A percentile compares a stretch with the other conserved stretches of the same genome.
phyloP scores from a whole-genome alignment of 1,140 invertebrate genomes.

The Listronotus oregonensis region DNA sequence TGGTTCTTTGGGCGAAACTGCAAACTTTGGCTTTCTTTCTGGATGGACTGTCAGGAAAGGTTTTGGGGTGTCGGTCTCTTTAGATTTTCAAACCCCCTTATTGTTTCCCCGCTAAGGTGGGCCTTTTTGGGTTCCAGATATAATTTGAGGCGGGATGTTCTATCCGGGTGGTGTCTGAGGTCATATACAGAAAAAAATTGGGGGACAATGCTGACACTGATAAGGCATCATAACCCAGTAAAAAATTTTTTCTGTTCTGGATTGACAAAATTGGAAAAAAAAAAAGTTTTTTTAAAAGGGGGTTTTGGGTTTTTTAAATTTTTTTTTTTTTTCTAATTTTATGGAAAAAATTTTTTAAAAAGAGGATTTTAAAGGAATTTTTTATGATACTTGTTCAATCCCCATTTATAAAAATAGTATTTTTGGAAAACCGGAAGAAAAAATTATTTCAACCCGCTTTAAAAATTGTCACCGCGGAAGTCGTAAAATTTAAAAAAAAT shows the following conservation, averaged over 20 bases:
- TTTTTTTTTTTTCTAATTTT: too few species aligned
- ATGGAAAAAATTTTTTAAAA: too few species aligned
- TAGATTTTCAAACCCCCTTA: conserved; percentile 11
- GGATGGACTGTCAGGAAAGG: background rate
- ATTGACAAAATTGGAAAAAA: too few species aligned
- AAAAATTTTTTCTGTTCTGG: conserved; percentile 30
- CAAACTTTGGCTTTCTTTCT: background rate
- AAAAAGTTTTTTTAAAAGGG: too few species aligned
- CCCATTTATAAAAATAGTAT: too few species aligned
- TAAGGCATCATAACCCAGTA: conserved; percentile 32
- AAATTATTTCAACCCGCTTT: too few species aligned
- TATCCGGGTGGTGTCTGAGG: conserved; percentile 15
- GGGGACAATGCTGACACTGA: conserved; percentile 18
- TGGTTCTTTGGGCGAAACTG: background rate
- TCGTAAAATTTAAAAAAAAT: too few species aligned
- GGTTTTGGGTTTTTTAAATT: too few species aligned
- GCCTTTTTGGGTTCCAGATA: conserved; percentile 17
- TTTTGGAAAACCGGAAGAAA: too few species aligned
- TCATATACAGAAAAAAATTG: conserved; percentile 24
- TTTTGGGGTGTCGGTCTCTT: background rate
- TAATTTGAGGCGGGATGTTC: conserved; percentile 18
- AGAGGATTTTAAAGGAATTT: too few species aligned
- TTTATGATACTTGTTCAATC: too few species aligned
- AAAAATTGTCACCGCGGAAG: too few species aligned
- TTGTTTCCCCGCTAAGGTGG: conserved; percentile 7